Evolutionary conservation across 2,113 vertebrate genomes (phyloP), one percentile per base, ranked within the genome.

Genomic region (Atrichornis clamosus): DNA sequence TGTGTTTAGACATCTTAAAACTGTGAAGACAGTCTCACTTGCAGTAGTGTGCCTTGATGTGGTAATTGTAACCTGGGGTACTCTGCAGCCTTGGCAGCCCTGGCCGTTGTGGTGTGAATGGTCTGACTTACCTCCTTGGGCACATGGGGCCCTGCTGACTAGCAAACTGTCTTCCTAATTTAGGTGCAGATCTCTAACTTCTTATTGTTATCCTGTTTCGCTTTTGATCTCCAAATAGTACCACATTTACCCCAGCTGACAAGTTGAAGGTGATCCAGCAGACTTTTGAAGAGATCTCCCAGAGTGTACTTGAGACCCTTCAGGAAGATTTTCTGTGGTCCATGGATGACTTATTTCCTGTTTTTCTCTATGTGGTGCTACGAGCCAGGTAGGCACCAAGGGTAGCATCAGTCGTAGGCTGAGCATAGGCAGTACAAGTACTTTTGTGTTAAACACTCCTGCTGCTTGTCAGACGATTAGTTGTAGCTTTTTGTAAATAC

Each of bases 271-370:
- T 99, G 88, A 99, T 99, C 97, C 99, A 99, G 96, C 98, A 99
- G 95, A 99, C 99, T 75, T 99, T 99, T 58, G 99, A 99, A 96
- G 99, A 99, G 96, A 99, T 99, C 95, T 99, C 99, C 5, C 99
- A 99, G 97, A 99, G 98, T 44, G 99, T 99, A 5, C 98, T 99
- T 77, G 97, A 98, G 2, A 98, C 98, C 50, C 98, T 99, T 81
- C 98, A 98, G 87, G 98, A 99, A 95, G 99, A 99, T 96, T 99
- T 99, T 97, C 95, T 99, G 87, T 99, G 99, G 99, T 99, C 99
- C 68, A 99, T 99, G 99, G 99, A 99, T 85, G 99, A 99, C 90
- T 98, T 99, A 53, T 99, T 99, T 97, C 99, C 99, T 7, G 99
- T 99, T 87, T 99, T 99, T 97, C 98, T 99, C 68, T 99, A 99